Percentiles rank a stretch among this genome's conserved stretches.
Conservation (phyloP, 2,888 invertebrate genomes). For the Portevinia maculata region DNA sequence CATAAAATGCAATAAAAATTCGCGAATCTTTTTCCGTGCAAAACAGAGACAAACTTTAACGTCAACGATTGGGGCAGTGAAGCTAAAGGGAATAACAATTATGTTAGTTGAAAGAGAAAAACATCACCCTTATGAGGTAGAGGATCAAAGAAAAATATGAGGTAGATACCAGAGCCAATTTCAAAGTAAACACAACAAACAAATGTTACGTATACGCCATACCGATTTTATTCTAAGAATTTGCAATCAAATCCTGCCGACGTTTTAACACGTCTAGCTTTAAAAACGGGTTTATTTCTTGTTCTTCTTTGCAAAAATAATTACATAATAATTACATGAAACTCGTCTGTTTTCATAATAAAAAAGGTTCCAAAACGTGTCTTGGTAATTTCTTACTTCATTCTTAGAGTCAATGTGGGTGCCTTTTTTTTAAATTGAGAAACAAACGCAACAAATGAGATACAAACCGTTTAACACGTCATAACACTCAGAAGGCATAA, state of each 20-base stretch:
- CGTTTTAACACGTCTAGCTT: conserved; percentile 8
- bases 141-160: conserved; percentile 11
- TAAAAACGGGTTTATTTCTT: too few relatives aligned
- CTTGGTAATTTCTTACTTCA: neutral
- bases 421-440: conserved; percentile 29
- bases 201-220: conserved; percentile 45
- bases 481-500: conserved; percentile 16
- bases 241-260: neutral
- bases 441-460: neutral
- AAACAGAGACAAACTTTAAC: neutral
- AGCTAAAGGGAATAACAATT: conserved; percentile 1
- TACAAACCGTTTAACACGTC: conserved; percentile 28
- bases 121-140: neutral
- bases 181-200: too few relatives aligned
- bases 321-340: too few relatives aligned
- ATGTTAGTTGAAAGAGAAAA: conserved; percentile 22
- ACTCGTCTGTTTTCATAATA: too few relatives aligned
- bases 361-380: conserved; percentile 11
- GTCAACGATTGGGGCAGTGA: neutral
- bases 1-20: neutral
- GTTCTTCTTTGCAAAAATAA: neutral
- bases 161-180: neutral
- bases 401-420: conserved; percentile 2
- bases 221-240: neutral
- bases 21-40: conserved; percentile 3